Evolutionary conservation across 2,797 vertebrate genomes (phyloP).

Genomic region (Rhinella marina): DNA sequence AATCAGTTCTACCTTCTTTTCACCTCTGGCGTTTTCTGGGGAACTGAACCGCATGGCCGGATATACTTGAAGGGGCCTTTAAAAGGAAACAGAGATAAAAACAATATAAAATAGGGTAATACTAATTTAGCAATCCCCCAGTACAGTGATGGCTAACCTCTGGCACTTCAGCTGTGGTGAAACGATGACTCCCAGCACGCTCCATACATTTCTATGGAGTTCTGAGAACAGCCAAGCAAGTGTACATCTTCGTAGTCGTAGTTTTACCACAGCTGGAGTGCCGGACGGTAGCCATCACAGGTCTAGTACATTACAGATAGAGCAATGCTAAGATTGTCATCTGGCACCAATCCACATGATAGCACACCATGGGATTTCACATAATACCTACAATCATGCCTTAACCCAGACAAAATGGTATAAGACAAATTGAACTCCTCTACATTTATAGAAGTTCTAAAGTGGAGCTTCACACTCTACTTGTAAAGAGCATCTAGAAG

Average conservation of each 20-base stretch:
- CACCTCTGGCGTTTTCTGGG: too few species aligned
- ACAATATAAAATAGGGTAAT: background rate
- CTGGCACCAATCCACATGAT: background rate
- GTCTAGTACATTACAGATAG: background rate
- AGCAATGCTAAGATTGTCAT: background rate
- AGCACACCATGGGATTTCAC: background rate
- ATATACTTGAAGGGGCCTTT: too few species aligned
- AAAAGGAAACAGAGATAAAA: background rate
- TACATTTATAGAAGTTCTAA: background rate
- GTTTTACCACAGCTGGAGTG: too few species aligned
- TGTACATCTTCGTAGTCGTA: too few species aligned
- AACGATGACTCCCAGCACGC: too few species aligned
- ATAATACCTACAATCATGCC: background rate
- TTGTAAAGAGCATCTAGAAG: background rate
- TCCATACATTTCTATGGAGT: too few species aligned
- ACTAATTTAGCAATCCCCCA: background rate
- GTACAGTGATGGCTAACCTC: background rate
- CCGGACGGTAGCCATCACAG: too few species aligned
- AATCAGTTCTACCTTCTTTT: too few species aligned
- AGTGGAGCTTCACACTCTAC: background rate
- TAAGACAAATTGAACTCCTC: background rate
- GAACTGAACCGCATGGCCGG: too few species aligned
- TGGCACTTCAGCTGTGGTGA: too few species aligned
- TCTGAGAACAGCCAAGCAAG: too few species aligned
- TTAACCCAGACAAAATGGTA: too few species aligned